phyloP scores from a whole-genome alignment of 37 sponge, comb jelly and placozoan genomes.

The Halichondria panicea region DNA sequence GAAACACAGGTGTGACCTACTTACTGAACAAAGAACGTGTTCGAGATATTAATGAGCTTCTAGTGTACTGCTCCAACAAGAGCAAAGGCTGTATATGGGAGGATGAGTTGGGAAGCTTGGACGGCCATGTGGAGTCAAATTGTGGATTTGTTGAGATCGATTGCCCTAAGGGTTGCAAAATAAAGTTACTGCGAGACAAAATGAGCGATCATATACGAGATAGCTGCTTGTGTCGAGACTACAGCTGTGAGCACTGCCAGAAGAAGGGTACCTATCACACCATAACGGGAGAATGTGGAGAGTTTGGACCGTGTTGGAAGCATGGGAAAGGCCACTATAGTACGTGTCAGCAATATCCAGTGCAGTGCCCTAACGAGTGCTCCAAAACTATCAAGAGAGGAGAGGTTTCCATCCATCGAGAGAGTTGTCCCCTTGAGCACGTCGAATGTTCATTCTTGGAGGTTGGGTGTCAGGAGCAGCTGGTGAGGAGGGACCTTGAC shows the following conservation, averaged over 20 bases:
- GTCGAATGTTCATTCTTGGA: background rate
- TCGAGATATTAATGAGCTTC: slow-evolving; percentile 14
- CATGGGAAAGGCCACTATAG: background rate
- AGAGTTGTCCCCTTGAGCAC: slow-evolving; percentile 7
- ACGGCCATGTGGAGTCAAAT: slow-evolving; percentile 4
- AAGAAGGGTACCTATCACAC: slow-evolving; percentile 1
- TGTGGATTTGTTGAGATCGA: background rate
- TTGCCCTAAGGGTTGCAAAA: slow-evolving; percentile 13
- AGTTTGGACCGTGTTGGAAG: background rate
- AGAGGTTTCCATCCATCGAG: background rate
- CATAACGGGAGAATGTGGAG: slow-evolving; percentile 3
- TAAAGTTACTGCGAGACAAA: background rate
- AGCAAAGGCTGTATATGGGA: slow-evolving; percentile 19
- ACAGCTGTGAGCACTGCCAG: slow-evolving; percentile 11
- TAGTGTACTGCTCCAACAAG: background rate
- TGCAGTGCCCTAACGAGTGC: slow-evolving; percentile 20
- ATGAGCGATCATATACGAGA: background rate
- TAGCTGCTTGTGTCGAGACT: background rate
- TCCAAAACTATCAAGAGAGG: background rate
- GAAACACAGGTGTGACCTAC: background rate
- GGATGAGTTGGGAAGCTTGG: background rate
- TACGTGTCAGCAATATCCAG: slow-evolving; percentile 1
- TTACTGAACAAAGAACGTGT: slow-evolving; percentile 7
- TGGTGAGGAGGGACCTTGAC: background rate
- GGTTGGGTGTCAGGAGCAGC: background rate